Evolutionary conservation across 2,888 invertebrate genomes (phyloP), one percentile per base, ranked within the genome.

Genomic region (Leucozona laternaria): DNA sequence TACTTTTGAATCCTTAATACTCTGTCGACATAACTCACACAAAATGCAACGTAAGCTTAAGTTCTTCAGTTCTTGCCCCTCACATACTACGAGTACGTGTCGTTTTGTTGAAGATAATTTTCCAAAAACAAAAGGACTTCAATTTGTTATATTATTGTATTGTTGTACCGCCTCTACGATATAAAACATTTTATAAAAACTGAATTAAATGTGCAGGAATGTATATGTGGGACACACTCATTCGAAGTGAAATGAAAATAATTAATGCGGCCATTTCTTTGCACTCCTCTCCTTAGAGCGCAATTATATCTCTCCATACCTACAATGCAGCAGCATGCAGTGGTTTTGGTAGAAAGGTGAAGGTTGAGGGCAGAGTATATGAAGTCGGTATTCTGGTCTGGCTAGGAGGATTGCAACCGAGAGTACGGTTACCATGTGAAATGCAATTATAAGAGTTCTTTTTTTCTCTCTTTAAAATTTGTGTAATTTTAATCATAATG

Each of bases 401-500:
- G 37, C 31, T 31, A 31, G 31, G 4, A 31, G 6, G 28, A 7
- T 1, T 31, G 31, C 8, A 31, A 34, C 11, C 17, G 17, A 2
- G 8, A n/a, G 11, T n/a, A 31, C 17, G 10, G 2, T 2, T 43
- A 43, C 34, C 11, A 79, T 80, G 79, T 48, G 70, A 80, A 85
- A 80, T 78, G 80, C 80, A 85, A 85, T 85, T 85, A 85, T 64
- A 68, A 45, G n/a, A 25, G 45, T 70, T 77, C 73, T 77, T 79
- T 76, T 80, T 77, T 79, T 71, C 73, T 17, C 72, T 80, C 78
- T 77, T 70, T 83, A 71, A 60, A 68, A 57, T 68, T 68, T 80
- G 68, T 77, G 68, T 76, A 78, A 77, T 85, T 85, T 85, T 80
- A 77, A 85, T 79, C 76, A 73, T 78, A 78, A 85, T 85, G 62